Evolutionary conservation across 2,797 vertebrate species (phyloP).

Genomic region (Taenioides sp.): DNA sequence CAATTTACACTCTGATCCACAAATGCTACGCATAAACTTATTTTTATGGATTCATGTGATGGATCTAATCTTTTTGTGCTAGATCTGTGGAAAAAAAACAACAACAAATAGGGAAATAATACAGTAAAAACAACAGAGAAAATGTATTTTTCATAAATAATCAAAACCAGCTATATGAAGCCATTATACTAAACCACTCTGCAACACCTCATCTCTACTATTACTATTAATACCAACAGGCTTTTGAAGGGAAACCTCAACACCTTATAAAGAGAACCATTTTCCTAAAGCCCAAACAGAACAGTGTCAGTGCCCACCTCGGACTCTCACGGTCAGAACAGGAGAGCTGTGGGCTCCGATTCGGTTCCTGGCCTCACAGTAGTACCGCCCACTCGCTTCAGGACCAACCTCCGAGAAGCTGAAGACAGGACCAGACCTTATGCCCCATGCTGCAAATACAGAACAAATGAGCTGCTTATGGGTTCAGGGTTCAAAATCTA

Average conservation of each 20-base stretch:
- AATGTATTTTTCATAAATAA: constrained; percentile 18
- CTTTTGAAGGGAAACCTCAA: not conserved
- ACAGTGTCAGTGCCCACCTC: constrained; percentile 63
- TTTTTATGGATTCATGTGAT: not conserved
- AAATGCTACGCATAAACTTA: no score
- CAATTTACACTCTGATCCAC: no score
- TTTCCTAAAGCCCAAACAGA: not conserved
- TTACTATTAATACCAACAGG: constrained; percentile 1
- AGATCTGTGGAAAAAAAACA: not conserved
- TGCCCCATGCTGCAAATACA: constrained; percentile 67
- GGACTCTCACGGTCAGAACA: constrained; percentile 77
- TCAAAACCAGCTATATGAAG: constrained; percentile 32
- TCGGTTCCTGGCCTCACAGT: constrained; percentile 79
- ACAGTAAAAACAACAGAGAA: not conserved
- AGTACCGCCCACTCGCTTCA: constrained; percentile 79
- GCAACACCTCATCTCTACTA: constrained; percentile 32
- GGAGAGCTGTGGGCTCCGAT: constrained; percentile 79
- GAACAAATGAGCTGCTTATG: not conserved
- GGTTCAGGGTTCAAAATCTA: not conserved
- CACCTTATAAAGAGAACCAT: not conserved
- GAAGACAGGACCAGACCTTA: constrained; percentile 74
- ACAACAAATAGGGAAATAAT: not conserved
- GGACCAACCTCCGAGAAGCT: constrained; percentile 77
- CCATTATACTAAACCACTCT: constrained; percentile 22
- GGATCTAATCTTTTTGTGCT: not conserved